These are phyloP conservation scores for Pholis gunnellus DNA, from an alignment of 2,113 vertebrate genomes.

Conservation along the genomic window DNA sequence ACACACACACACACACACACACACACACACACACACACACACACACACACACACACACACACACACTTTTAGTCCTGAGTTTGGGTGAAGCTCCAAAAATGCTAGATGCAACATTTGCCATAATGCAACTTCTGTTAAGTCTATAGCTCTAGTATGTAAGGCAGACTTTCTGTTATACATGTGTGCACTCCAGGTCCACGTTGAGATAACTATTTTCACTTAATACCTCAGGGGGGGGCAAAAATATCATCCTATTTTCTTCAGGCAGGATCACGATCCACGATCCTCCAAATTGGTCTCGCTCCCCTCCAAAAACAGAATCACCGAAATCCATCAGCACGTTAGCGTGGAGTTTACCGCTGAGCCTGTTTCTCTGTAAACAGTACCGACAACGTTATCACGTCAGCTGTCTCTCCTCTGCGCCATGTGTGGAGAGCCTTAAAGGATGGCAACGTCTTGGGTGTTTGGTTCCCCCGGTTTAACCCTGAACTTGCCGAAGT, in stretches of 20 bases:
- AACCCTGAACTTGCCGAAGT: neutral
- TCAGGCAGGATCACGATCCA: too few species aligned
- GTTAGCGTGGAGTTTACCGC: too few species aligned
- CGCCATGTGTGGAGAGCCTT: too few species aligned
- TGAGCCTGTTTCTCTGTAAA: too few species aligned
- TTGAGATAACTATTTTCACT: slow-evolving; percentile 19
- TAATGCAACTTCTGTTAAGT: neutral
- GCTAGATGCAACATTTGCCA: neutral
- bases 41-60: slow-evolving; percentile 13
- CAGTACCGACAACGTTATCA: too few species aligned
- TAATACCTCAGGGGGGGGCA: slow-evolving; percentile 20
- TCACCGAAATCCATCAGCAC: too few species aligned
- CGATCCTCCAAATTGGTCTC: too few species aligned
- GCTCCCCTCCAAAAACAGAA: too few species aligned
- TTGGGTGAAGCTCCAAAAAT: neutral
- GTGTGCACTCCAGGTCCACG: neutral
- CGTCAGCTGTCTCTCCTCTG: too few species aligned
- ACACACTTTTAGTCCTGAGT: neutral
- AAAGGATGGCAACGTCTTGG: too few species aligned
- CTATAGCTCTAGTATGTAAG: neutral
- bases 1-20: slow-evolving; percentile 7
- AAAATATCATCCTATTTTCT: too few species aligned
- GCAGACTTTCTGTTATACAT: neutral
- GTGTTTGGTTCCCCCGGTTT: neutral
- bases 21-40: slow-evolving; percentile 5